Percentiles rank a stretch among this genome's conserved stretches.
Conservation (phyloP, 2,888 invertebrate species). For the Acanthosepion lycidas region DNA sequence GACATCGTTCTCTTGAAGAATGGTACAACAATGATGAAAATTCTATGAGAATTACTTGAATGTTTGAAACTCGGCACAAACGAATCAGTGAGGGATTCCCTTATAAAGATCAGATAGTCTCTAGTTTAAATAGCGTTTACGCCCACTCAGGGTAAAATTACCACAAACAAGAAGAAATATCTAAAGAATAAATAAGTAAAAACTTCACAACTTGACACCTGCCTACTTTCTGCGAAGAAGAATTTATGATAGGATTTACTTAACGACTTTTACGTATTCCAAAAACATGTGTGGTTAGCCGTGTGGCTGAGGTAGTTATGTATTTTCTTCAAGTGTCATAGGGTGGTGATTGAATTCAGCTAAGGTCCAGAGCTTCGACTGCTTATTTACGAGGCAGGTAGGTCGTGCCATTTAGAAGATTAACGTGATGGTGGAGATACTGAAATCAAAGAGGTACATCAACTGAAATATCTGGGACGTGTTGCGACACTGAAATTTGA, state of each 20-base stretch:
- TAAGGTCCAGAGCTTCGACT: no score
- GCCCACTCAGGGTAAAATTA: background rate
- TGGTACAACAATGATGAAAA: background rate
- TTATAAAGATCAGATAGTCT: background rate
- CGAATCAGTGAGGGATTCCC: background rate
- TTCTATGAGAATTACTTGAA: background rate
- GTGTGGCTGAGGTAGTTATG: background rate
- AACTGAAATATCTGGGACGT: no score
- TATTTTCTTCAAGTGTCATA: no score
- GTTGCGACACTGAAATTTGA: no score
- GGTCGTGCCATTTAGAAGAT: no score
- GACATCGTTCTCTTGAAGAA: background rate
- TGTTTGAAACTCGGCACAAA: background rate
- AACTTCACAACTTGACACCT: background rate
- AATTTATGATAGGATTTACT: background rate
- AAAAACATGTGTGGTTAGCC: background rate
- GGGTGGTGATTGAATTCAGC: no score
- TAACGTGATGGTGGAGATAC: no score
- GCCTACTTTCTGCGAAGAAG: background rate
- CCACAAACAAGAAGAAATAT: background rate
- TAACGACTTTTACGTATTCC: background rate
- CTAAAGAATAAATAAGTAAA: background rate
- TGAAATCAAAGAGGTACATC: no score
- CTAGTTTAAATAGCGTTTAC: background rate
- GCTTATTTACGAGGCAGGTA: no score